phyloP scores from a whole-genome alignment of 2,797 vertebrate genomes.

The Acrossocheilus fasciatus region DNA sequence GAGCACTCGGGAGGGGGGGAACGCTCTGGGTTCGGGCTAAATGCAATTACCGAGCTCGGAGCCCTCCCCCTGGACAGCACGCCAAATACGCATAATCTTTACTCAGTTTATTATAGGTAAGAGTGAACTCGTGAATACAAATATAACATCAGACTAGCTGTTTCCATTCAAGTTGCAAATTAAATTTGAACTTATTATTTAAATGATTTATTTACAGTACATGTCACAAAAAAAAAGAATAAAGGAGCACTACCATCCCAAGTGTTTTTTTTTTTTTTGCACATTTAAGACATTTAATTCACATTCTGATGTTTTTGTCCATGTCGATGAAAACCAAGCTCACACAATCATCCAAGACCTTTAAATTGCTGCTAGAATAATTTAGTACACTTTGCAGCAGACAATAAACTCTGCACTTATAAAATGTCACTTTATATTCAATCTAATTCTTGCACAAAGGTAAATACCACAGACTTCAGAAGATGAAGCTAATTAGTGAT shows the following conservation, averaged over 20 bases:
- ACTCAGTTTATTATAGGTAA: too few species aligned
- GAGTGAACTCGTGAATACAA: too few species aligned
- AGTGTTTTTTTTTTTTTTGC: background rate
- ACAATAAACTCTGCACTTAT: background rate
- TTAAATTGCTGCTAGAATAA: background rate
- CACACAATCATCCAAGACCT: background rate
- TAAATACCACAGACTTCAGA: constrained; percentile 20
- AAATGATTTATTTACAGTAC: background rate
- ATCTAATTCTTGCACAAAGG: background rate
- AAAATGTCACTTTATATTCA: constrained; percentile 13
- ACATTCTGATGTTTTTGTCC: background rate
- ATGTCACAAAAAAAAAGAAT: background rate
- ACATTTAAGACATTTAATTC: background rate
- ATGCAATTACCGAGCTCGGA: too few species aligned
- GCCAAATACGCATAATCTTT: too few species aligned
- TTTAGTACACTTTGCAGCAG: background rate
- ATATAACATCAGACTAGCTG: background rate
- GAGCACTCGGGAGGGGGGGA: too few species aligned
- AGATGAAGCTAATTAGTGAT: background rate
- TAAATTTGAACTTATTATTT: background rate
- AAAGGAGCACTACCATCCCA: background rate
- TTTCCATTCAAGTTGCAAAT: background rate
- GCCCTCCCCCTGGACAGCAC: too few species aligned
- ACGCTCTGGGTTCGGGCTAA: too few species aligned
- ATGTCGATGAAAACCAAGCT: background rate